Evolutionary conservation across 2,113 vertebrate species (phyloP), one percentile per base, ranked within the genome.

Genomic region (Mesoclemmys tuberculata): DNA sequence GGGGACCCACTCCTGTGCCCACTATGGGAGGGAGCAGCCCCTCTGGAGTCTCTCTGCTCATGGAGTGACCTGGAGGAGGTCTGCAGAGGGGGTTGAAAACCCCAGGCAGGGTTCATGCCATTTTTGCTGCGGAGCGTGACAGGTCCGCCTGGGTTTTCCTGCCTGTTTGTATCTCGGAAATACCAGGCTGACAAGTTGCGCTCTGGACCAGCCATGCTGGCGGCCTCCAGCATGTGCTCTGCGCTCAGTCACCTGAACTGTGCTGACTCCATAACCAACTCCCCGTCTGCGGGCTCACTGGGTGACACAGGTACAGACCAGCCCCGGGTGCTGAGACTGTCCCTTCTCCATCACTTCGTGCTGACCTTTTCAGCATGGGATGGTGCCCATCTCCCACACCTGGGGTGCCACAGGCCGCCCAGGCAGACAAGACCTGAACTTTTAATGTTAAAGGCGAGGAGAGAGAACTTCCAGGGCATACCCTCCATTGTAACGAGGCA

Each of bases 11-110:
- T 11, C 49, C 49, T 8, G 9, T 51, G 49, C 14, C 11, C 49
- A 51, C 49, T 51, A 14, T 14, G 13, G 4, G 49, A 13, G 10
- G 49, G 49, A 14, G 49, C 46, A 46, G 27, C 56, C 56, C 12
- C 56, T 31, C 56, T 29, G 18, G n/a, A 41, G 21, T 22, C 89
- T 6, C 8, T 3, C 46, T 58, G 85, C 41, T 18, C 7, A 27
- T 10, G 19, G 1, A 0, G 27, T 3, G 48, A 10, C 0, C 3
- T 3, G 52, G n/a, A 49, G 21, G 10, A 77, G 80, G 38, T 68
- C 26, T 1, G 5, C 5, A 0, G 8, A 38, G 21, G 10, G 80
- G 80, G 38, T 68, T 77, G 31, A 68, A 35, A 1, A 13, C 61
- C 31, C 29, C 14, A 46, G 31, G 1, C 11, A 0, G 27, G 44